These are phyloP conservation scores for Gastracanthus pulcherrimus DNA, from an alignment of 2,888 invertebrate species.

Conservation along the genomic window DNA sequence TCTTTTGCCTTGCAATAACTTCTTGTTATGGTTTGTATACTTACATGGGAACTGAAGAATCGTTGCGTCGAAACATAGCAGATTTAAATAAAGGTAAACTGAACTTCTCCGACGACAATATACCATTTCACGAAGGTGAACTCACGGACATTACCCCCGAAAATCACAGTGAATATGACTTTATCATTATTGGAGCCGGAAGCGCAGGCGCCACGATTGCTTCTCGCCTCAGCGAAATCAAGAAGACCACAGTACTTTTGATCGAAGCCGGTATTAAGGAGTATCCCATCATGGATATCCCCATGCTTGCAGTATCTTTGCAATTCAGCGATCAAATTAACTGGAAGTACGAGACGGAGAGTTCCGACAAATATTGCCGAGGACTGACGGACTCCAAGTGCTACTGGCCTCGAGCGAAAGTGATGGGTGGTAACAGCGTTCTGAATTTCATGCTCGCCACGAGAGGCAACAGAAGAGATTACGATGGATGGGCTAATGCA, in stretches of 20 bases:
- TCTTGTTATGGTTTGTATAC: not conserved
- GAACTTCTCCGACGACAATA: not conserved
- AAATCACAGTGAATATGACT: constrained; percentile 84
- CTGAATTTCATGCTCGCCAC: constrained; percentile 78
- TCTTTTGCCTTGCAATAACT: not conserved
- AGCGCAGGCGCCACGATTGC: constrained; percentile 89
- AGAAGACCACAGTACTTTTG: constrained; percentile 83
- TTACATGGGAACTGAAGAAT: not conserved
- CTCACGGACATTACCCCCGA: constrained; percentile 78
- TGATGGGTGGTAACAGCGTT: not conserved
- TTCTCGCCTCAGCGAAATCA: constrained; percentile 85
- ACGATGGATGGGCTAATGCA: not conserved
- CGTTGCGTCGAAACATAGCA: not conserved
- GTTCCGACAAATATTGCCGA: constrained; percentile 85
- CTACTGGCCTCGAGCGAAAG: not conserved
- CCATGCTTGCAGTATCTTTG: not conserved
- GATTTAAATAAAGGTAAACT: not conserved
- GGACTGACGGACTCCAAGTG: constrained; percentile 74
- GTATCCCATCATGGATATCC: constrained; percentile 48
- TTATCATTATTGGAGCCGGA: constrained; percentile 88
- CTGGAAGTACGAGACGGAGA: constrained; percentile 90
- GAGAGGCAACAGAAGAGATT: constrained; percentile 46
- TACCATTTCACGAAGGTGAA: constrained; percentile 64
- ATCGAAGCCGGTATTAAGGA: constrained; percentile 86
- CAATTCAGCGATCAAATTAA: constrained; percentile 75